Evolutionary conservation across 2,113 vertebrate species (phyloP).

Genomic region (Crotalus helleri): DNA sequence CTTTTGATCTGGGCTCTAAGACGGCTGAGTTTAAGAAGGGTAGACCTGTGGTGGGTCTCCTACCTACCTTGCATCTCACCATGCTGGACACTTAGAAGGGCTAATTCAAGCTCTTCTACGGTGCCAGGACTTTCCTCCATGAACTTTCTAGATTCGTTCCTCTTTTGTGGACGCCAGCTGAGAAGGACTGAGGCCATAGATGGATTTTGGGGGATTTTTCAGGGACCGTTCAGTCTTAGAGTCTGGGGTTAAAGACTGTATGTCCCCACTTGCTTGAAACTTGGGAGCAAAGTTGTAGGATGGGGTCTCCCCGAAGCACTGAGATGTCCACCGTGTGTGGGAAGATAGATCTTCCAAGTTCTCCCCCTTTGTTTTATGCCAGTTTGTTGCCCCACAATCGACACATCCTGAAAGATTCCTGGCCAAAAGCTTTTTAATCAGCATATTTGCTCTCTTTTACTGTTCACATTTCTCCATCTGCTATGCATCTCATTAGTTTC

Average conservation of each 20-base stretch:
- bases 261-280: background rate
- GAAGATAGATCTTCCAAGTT: background rate
- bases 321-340: background rate
- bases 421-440: background rate
- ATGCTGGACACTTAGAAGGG: background rate
- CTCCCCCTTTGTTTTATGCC: background rate
- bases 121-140: background rate
- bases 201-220: background rate
- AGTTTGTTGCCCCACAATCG: no score
- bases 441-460: background rate
- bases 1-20: background rate
- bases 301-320: background rate
- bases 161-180: background rate
- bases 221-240: no score
- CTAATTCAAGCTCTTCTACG: background rate
- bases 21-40: rapidly evolving
- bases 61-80: background rate
- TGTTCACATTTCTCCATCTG: background rate
- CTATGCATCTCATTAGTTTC: no score
- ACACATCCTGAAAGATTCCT: background rate
- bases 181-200: background rate
- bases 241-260: background rate
- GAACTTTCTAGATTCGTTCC: background rate
- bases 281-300: background rate
- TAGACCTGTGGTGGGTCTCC: background rate